Evolutionary conservation across 1,140 invertebrate species (phyloP).

Genomic region (Saxidomus purpurata): DNA sequence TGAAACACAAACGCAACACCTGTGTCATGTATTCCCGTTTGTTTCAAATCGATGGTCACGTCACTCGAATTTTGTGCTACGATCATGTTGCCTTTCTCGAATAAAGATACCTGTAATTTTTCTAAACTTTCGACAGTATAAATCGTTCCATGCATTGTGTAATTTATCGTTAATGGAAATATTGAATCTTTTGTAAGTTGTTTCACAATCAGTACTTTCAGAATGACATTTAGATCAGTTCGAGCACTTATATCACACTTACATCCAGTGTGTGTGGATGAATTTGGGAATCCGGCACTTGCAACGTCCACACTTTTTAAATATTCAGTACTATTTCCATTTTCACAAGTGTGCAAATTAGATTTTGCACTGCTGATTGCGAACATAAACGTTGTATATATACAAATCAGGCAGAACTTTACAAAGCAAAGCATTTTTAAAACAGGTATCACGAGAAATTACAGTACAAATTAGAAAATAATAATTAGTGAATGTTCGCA

Average conservation of each 20-base stretch:
- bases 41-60: not conserved
- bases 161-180: not conserved
- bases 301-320: not conserved
- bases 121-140: not conserved
- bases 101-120: not conserved
- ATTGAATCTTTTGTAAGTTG: not conserved
- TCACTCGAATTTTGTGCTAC: not conserved
- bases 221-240: not conserved
- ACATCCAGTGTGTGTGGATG: not conserved
- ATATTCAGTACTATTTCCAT: not conserved
- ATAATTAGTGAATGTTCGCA: too few species aligned
- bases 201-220: not conserved
- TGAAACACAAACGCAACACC: not conserved
- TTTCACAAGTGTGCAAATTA: not conserved
- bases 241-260: not conserved
- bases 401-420: not conserved
- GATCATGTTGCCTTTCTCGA: not conserved
- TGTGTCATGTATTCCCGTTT: not conserved
- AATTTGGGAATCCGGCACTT: not conserved
- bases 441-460: too few species aligned
- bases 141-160: not conserved
- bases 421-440: not conserved
- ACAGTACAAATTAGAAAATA: too few species aligned
- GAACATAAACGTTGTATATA: not conserved
- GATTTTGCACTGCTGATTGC: not conserved